Evolutionary conservation across 1,140 invertebrate species (phyloP).

Genomic region (Drosophila willistoni): DNA sequence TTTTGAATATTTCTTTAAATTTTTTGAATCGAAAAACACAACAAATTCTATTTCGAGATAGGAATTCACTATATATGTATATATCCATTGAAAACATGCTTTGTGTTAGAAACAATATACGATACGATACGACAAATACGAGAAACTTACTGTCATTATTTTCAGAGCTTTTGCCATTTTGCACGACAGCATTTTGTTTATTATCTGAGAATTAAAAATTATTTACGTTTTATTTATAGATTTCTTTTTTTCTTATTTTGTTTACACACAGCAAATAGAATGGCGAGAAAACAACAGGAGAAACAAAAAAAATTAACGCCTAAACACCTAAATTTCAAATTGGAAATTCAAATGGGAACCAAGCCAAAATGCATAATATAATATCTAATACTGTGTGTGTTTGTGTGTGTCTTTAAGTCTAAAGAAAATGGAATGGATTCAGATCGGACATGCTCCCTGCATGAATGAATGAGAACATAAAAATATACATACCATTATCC

Average conservation of each 20-base stretch:
- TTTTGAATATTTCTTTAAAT: too few relatives aligned
- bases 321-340: constrained; percentile 4
- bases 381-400: constrained; percentile 27
- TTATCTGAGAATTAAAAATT: constrained; percentile 82
- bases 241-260: constrained; percentile 17
- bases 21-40: too few relatives aligned
- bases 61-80: not conserved
- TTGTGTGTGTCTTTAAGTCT: too few relatives aligned
- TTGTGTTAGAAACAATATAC: constrained; percentile 23
- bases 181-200: constrained; percentile 80
- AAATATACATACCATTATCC: constrained; percentile 83
- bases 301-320: not conserved
- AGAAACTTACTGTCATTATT: constrained; percentile 76
- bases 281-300: constrained; percentile 5
- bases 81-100: constrained; percentile 12
- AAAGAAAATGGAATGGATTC: not conserved
- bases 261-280: constrained; percentile 36
- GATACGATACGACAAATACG: constrained; percentile 28
- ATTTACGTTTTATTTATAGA: constrained; percentile 68
- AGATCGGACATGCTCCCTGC: too few relatives aligned
- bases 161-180: constrained; percentile 79
- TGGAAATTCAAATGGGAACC: constrained; percentile 2
- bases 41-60: not conserved
- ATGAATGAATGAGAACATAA: too few relatives aligned
- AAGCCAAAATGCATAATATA: constrained; percentile 33